These are phyloP conservation scores for Griposia aprilina DNA, from an alignment of 2,888 invertebrate species.

Conservation along the genomic window DNA sequence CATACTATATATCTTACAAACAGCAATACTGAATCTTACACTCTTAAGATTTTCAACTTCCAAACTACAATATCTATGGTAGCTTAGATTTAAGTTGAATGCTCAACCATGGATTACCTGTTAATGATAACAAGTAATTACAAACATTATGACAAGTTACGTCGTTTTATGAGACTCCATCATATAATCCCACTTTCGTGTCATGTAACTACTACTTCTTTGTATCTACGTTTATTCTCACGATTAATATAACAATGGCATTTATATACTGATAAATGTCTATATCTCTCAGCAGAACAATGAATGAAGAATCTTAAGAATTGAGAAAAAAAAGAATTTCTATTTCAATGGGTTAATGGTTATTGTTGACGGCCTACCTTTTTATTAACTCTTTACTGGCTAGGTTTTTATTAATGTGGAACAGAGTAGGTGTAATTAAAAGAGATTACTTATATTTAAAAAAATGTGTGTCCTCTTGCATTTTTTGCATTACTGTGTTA, in stretches of 20 bases:
- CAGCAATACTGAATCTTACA: too few species aligned
- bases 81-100: background rate
- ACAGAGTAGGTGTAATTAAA: background rate
- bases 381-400: conserved; percentile 6
- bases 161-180: conserved; percentile 14
- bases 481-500: background rate
- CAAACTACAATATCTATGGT: background rate
- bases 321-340: conserved; percentile 53
- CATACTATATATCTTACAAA: background rate
- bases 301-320: conserved; percentile 51
- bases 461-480: background rate
- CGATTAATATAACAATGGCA: conserved; percentile 62
- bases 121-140: conserved; percentile 14
- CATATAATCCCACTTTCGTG: conserved; percentile 49
- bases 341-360: conserved; percentile 53
- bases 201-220: conserved; percentile 43
- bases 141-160: conserved; percentile 39
- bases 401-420: background rate
- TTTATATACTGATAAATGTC: conserved; percentile 36
- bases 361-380: conserved; percentile 17
- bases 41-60: background rate
- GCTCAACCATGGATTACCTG: background rate
- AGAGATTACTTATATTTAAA: background rate
- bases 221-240: conserved; percentile 46
- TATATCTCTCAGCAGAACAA: conserved; percentile 56